These are phyloP conservation scores for Protophormia terraenovae DNA, from an alignment of 2,888 invertebrate species.

Conservation along the genomic window DNA sequence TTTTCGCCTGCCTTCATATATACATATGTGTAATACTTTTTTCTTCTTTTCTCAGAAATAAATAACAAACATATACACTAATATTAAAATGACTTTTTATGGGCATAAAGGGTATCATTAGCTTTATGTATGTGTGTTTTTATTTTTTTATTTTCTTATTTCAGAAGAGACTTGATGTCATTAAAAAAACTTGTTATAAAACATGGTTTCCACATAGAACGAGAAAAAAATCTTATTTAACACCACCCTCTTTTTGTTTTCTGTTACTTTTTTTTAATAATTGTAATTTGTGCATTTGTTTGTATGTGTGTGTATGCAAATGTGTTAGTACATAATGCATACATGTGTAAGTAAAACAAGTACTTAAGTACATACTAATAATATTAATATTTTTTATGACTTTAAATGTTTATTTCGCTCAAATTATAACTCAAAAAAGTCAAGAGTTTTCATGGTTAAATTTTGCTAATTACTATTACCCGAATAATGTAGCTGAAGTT, in stretches of 20 bases:
- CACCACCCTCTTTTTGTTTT: conserved; percentile 41
- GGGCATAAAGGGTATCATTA: conserved; percentile 70
- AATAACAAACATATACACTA: conserved; percentile 31
- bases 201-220: conserved; percentile 46
- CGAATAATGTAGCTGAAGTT: conserved; percentile 60
- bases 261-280: background rate
- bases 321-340: background rate
- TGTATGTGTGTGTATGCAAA: background rate
- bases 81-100: conserved; percentile 69
- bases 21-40: background rate
- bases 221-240: conserved; percentile 48
- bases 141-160: conserved; percentile 10
- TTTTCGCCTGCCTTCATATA: background rate
- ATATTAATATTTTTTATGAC: conserved; percentile 30
- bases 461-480: conserved; percentile 67
- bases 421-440: conserved; percentile 2
- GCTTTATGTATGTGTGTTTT: conserved; percentile 10
- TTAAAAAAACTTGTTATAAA: conserved; percentile 61
- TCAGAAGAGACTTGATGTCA: conserved; percentile 62
- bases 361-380: conserved; percentile 16
- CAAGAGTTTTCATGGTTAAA: conserved; percentile 54
- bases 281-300: conserved; percentile 1
- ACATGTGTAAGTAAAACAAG: conserved; percentile 35
- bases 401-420: conserved; percentile 14
- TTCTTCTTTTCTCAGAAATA: conserved; percentile 26